Evolutionary conservation across 2,888 invertebrate genomes (phyloP).

Genomic region (Hybos culiciformis): DNA sequence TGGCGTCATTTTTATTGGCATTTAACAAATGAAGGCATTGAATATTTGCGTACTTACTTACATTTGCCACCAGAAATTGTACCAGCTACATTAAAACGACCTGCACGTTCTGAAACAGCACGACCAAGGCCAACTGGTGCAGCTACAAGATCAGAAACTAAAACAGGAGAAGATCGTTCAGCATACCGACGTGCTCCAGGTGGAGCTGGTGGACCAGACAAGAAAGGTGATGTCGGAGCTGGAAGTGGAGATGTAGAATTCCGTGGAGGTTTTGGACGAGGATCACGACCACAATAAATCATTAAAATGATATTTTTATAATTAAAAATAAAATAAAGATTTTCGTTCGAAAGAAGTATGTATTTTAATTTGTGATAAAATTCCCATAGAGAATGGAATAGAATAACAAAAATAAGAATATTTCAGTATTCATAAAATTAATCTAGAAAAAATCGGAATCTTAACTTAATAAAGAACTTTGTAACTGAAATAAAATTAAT

Average conservation of each 20-base stretch:
- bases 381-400: too few relatives aligned
- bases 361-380: too few relatives aligned
- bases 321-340: too few relatives aligned
- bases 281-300: constrained; percentile 39
- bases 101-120: constrained; percentile 71
- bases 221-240: constrained; percentile 94
- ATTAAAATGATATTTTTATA: too few relatives aligned
- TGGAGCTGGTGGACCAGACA: constrained; percentile 65
- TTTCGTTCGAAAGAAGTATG: too few relatives aligned
- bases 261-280: constrained; percentile 70
- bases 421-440: too few relatives aligned
- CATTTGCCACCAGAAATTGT: constrained; percentile 98
- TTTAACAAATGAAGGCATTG: constrained; percentile 95
- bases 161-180: constrained; percentile 69
- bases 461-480: too few relatives aligned
- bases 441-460: too few relatives aligned
- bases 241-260: constrained; percentile 89
- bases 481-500: too few relatives aligned
- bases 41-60: constrained; percentile 86
- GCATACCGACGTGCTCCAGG: constrained; percentile 70
- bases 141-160: constrained; percentile 51
- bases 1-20: constrained; percentile 99
- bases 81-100: constrained; percentile 90
- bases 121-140: constrained; percentile 59
- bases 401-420: too few relatives aligned